Percentiles rank a stretch among this genome's conserved stretches.
These are phyloP conservation scores for Dendrocopos noguchii DNA, from an alignment of 2,113 vertebrate species.

Conservation along the genomic window DNA sequence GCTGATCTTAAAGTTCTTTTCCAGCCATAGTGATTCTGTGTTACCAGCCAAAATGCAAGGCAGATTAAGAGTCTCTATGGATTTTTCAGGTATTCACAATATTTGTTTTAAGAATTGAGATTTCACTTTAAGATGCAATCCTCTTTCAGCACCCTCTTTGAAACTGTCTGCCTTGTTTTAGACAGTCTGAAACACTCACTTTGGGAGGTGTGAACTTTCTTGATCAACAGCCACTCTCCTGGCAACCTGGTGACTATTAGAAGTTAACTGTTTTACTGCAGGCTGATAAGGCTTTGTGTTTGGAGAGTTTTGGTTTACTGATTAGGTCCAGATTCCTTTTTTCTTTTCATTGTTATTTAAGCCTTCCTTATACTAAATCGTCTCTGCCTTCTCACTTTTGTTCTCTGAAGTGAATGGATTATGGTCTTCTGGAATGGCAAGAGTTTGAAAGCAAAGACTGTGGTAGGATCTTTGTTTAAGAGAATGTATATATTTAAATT, in stretches of 20 bases:
- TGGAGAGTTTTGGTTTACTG: background rate
- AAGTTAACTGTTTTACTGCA: background rate
- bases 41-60: background rate
- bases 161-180: background rate
- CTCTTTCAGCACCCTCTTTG: background rate
- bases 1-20: too few species aligned
- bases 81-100: background rate
- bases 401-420: background rate
- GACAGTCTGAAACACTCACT: background rate
- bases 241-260: background rate
- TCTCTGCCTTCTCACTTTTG: background rate
- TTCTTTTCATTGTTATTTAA: background rate
- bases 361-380: background rate
- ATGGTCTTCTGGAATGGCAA: background rate
- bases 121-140: background rate
- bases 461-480: background rate
- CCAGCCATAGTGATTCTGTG: background rate
- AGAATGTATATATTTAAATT: background rate
- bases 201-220: background rate
- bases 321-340: background rate
- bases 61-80: background rate
- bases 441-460: background rate
- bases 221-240: background rate
- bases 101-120: background rate
- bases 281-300: background rate